Evolutionary conservation across 1,140 invertebrate genomes (phyloP).

Genomic region (Lerema accius): DNA sequence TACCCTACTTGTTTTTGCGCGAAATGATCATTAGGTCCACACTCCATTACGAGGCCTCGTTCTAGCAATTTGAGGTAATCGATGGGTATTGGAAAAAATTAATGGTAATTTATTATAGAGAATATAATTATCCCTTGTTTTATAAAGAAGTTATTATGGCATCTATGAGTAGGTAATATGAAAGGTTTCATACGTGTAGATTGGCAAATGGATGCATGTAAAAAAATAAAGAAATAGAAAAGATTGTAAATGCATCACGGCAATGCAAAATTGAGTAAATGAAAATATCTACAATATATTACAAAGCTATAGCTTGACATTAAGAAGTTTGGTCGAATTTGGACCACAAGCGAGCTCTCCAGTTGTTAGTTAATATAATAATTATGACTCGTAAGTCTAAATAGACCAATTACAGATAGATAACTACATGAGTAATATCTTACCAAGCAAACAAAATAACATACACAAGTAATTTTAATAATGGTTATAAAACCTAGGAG

Average conservation of each 20-base stretch:
- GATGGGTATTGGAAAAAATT: constrained; percentile 28
- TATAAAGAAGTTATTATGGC: constrained; percentile 26
- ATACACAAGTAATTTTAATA: constrained; percentile 13
- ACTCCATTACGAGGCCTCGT: constrained; percentile 29
- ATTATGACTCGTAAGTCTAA: no score
- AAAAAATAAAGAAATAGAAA: no score
- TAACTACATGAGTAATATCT: no score
- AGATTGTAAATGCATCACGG: no score
- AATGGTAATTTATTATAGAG: constrained; percentile 32
- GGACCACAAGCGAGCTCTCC: no score
- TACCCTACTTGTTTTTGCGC: constrained; percentile 57
- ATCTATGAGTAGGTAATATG: background rate
- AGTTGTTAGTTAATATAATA: no score
- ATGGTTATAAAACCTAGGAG: constrained; percentile 10
- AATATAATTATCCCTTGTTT: constrained; percentile 27
- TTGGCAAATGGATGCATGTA: no score
- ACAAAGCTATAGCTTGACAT: no score
- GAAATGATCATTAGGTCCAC: constrained; percentile 53
- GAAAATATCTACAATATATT: no score
- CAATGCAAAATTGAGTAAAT: no score
- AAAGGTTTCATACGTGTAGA: background rate
- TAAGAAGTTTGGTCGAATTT: no score
- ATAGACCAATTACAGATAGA: no score
- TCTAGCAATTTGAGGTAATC: constrained; percentile 35
- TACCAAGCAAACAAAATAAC: constrained; percentile 15